A percentile compares a stretch with the other conserved stretches of the same genome.
phyloP scores from a whole-genome alignment of 2,888 invertebrate genomes.

The Acrobasis suavella region DNA sequence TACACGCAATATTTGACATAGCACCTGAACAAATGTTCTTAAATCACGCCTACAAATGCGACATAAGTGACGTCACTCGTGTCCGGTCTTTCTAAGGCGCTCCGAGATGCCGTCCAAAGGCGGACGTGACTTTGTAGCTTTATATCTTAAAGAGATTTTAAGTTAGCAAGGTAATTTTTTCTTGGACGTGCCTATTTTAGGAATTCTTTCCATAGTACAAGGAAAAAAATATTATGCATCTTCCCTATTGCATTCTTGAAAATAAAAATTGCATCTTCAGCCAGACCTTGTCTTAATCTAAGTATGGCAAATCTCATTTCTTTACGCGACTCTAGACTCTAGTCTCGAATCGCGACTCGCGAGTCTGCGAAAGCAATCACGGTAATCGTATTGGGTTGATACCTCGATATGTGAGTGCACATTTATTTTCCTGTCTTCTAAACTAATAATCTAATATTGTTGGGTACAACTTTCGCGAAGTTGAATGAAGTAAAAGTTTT shows the following conservation, averaged over 20 bases:
- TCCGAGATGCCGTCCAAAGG: too few species aligned
- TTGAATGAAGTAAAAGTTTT: not conserved
- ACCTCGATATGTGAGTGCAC: conserved; percentile 20
- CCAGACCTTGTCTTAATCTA: not conserved
- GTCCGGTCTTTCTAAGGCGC: too few species aligned
- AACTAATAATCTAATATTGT: conserved; percentile 30
- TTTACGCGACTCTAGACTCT: not conserved
- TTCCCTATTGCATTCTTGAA: not conserved
- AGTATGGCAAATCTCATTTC: not conserved
- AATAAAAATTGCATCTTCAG: not conserved
- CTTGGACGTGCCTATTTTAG: too few species aligned
- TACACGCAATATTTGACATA: too few species aligned
- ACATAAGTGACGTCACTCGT: too few species aligned
- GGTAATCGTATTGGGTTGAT: conserved; percentile 23
- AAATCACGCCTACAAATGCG: too few species aligned
- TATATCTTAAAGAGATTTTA: too few species aligned
- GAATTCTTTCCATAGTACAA: too few species aligned
- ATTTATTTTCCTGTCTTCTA: conserved; percentile 21
- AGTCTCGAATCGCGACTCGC: not conserved
- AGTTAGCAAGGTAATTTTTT: too few species aligned
- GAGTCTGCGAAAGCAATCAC: conserved; percentile 23
- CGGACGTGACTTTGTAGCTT: too few species aligned
- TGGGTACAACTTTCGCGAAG: conserved; percentile 27
- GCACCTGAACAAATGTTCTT: too few species aligned
- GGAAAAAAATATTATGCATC: too few species aligned